These are phyloP conservation scores for Setophaga kirtlandii DNA, from an alignment of 2,113 vertebrate species.

Conservation along the genomic window DNA sequence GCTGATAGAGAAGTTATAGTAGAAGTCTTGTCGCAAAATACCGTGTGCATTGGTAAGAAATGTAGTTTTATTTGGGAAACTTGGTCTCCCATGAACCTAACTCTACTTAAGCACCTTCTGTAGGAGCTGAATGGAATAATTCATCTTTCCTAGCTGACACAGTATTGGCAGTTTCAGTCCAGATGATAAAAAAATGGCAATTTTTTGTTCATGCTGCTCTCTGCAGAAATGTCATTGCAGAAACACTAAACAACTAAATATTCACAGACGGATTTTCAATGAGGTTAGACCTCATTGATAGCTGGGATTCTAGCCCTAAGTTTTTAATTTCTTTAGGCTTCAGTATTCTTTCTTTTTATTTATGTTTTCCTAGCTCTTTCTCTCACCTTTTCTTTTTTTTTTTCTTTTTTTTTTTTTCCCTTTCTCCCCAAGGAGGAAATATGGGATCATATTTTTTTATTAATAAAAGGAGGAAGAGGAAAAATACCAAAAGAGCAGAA, in stretches of 20 bases:
- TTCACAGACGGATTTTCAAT: not conserved
- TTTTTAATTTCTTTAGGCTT: not conserved
- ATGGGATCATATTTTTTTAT: constrained; percentile 66
- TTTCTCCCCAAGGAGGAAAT: constrained; percentile 25
- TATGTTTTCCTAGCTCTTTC: not conserved
- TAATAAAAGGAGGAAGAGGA: constrained; percentile 48
- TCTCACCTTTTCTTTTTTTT: not conserved
- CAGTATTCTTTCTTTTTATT: not conserved
- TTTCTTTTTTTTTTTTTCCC: fast-evolving
- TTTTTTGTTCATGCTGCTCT: not conserved
- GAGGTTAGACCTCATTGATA: not conserved
- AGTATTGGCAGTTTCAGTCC: not conserved
- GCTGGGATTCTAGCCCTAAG: not conserved
- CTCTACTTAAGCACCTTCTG: not conserved
- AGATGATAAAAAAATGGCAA: not conserved
- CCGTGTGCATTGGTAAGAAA: not conserved
- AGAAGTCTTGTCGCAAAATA: not conserved
- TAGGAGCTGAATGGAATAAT: not conserved
- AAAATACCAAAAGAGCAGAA: constrained; percentile 68
- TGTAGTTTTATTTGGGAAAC: not conserved
- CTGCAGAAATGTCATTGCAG: not conserved
- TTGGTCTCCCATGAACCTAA: not conserved
- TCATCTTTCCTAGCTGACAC: not conserved
- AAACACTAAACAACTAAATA: not conserved
- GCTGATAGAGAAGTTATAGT: not conserved